Base-by-base conservation (phyloP, 2,797 vertebrate genomes). In the Thalassophryne amazonica region DNA sequence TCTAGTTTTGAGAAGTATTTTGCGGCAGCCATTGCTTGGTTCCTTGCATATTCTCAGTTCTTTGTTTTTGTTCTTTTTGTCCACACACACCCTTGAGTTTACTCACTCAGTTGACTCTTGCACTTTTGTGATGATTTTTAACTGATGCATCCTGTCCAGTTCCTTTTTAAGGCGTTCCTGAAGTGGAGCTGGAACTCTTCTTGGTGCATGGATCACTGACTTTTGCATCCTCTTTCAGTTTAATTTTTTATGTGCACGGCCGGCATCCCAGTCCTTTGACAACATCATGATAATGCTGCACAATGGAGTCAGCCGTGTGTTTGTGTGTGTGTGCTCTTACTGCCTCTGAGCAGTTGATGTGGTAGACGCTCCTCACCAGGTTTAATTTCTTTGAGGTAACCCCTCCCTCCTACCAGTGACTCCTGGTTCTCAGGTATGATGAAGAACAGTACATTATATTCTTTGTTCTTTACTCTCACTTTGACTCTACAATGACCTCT, bases 41-140 rank as follows among this genome's bases (percentile, higher is more conserved):
- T 59, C 49, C 42, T 64, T 54, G 32, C 60, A 47, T 20, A 51
- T 39, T 50, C 48, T 54, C 25, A 64, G 15, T 17, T 46, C 18
- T 50, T 24, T 45, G 10, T 20, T 34, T 24, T 35, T 23, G 5
- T 53, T 58, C 11, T 33, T 58, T 36, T 65, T 58, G 0, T 65
- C 24, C n/a, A 56, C 32, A 25, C 51, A 56, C 2, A 43, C 32
- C 30, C 50, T 53, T 2, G 46, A 57, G 27, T 45, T 48, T 1
- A 48, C 54, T 22, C 43, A 48, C 9, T 34, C 22, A 2, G 48
- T 40, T 13, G 15, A 19, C 31, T 39, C 37, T n/a, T 54, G 31
- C 16, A 60, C 25, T 21, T 34, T 51, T 22, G 14, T 45, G 6
- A 47, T 31, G 7, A 67, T 38, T 3, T 35, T 2, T 1, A 63